phyloP scores from a whole-genome alignment of 2,113 vertebrate species.

The Boulengeromyrus knoepffleri region DNA sequence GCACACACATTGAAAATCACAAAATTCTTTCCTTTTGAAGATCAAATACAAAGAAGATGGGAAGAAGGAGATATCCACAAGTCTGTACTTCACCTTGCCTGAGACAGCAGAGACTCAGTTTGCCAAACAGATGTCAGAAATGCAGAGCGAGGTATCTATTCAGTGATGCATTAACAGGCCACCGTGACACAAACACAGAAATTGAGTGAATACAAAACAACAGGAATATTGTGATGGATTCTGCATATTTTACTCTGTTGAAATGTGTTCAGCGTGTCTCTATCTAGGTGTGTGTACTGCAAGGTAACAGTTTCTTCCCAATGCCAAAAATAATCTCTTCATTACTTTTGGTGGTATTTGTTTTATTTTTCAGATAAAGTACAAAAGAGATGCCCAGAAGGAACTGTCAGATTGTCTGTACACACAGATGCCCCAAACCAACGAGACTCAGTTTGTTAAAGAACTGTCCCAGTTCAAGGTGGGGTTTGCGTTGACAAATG shows the following conservation, averaged over 20 bases:
- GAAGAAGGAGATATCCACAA: conserved; percentile 24
- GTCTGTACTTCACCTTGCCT: conserved; percentile 29
- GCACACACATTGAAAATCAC: neutral
- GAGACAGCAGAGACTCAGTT: conserved; percentile 29
- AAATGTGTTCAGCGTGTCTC: neutral
- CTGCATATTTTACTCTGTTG: neutral
- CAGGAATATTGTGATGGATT: neutral
- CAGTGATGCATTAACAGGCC: neutral
- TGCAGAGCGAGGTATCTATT: conserved; percentile 28
- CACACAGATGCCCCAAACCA: conserved; percentile 14
- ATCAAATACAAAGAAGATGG: conserved; percentile 30
- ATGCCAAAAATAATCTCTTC: neutral
- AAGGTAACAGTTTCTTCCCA: neutral
- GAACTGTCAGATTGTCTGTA: conserved; percentile 16
- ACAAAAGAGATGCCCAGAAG: conserved; percentile 13
- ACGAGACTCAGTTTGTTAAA: conserved; percentile 19
- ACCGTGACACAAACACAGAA: neutral
- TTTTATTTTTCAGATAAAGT: conserved; percentile 9
- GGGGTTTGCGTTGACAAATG: neutral
- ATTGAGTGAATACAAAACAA: neutral
- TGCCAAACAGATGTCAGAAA: conserved; percentile 20
- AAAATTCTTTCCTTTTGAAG: conserved; percentile 12
- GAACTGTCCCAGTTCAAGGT: conserved; percentile 22
- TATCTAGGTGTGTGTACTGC: neutral
- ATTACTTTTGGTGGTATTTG: neutral